Percentiles rank a stretch among this genome's conserved stretches.
Conservation (phyloP, 1,140 invertebrate species). For the Drosophila obscura region DNA sequence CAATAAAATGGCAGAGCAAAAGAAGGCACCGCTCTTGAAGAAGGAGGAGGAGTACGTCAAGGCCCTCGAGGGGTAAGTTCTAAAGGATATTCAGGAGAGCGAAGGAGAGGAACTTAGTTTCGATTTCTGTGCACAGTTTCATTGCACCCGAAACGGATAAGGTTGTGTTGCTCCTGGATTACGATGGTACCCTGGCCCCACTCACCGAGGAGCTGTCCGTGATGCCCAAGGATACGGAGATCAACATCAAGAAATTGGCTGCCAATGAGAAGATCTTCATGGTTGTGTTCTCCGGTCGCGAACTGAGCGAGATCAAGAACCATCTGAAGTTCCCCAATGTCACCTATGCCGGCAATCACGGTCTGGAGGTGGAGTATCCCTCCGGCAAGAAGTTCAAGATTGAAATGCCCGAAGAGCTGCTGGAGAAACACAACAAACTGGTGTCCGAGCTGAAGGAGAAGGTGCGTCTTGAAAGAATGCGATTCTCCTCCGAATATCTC, state of each 20-base stretch:
- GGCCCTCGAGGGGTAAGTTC: slow-evolving; percentile 78
- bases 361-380: slow-evolving; percentile 94
- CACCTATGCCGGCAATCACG: slow-evolving; percentile 96
- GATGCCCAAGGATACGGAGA: slow-evolving; percentile 92
- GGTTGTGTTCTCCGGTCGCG: slow-evolving; percentile 93
- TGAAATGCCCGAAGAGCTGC: slow-evolving; percentile 94
- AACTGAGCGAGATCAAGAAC: slow-evolving; percentile 92
- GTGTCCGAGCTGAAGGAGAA: slow-evolving; percentile 92
- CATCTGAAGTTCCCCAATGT: slow-evolving; percentile 95
- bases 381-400: slow-evolving; percentile 96
- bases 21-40: slow-evolving; percentile 80
- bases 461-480: slow-evolving; percentile 82
- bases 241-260: slow-evolving; percentile 91
- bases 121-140: slow-evolving; percentile 52
- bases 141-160: slow-evolving; percentile 78
- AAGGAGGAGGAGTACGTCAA: slow-evolving; percentile 82
- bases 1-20: slow-evolving; percentile 79
- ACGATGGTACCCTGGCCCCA: slow-evolving; percentile 94
- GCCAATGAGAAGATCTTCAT: slow-evolving; percentile 94
- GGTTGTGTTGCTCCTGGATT: slow-evolving; percentile 91
- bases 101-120: slow-evolving; percentile 7
- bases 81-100: neutral
- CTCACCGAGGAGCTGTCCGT: slow-evolving; percentile 94
- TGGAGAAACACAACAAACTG: slow-evolving; percentile 91
- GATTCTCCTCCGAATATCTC: neutral